Evolutionary conservation across 2,797 vertebrate genomes (phyloP), one percentile per base, ranked within the genome.

Genomic region (Xyrichtys novacula): DNA sequence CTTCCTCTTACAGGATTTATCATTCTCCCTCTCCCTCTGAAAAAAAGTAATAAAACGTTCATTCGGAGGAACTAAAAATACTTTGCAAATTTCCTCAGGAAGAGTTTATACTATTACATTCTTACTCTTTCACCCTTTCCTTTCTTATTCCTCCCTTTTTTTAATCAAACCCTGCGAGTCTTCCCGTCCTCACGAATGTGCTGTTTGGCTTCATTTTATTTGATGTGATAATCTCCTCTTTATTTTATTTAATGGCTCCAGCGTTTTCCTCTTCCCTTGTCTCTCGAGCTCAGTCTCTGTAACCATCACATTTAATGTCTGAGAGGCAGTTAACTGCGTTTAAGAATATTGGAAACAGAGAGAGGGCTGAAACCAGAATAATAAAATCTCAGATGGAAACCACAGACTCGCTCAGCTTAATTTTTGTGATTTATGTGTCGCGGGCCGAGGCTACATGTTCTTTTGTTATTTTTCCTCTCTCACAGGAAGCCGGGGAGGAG

Each of bases 321-420:
- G 63, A 84, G 87, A 89, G 79, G 83, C 88, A 89, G 88, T 91
- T 90, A 88, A 91, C 74, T 84, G 86, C 83, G 49, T 90, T 91
- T 79, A 82, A 90, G 89, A 84, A 89, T 91, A 91, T 91, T 94
- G 84, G 85, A 93, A 92, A 88, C 90, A 92, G 89, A 90, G 73
- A 82, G 84, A 90, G 84, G 89, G 58, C 85, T 85, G 83, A 89
- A 90, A 91, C 78, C 90, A 90, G 85, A 89, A 92, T 90, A 92
- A 93, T 92, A 93, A 93, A 94, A 93, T 83, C 87, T 89, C 60
- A 39, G 86, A 89, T 81, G 80, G 73, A 91, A 93, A 91, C 92
- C 93, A 84, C 92, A 93, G 76, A 76, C 86, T 89, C 61, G 39
- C 73, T 79, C 81, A 57, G 75, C 79, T 89, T 88, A 23, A 81